Percentiles rank a stretch among this genome's conserved stretches.
Evolutionary conservation across 1,140 invertebrate species (phyloP).

Genomic region (Diploscapter pachys): DNA sequence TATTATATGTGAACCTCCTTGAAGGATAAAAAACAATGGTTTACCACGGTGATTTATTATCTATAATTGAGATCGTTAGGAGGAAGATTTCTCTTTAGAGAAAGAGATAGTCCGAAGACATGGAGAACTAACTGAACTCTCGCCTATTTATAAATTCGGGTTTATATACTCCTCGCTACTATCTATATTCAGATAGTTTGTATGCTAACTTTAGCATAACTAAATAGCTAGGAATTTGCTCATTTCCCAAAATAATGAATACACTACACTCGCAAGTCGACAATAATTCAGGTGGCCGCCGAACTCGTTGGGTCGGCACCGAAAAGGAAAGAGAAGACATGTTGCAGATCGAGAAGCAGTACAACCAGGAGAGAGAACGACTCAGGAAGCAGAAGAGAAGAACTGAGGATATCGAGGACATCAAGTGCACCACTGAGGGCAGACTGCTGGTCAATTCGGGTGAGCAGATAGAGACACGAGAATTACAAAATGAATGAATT

Average conservation of each 20-base stretch:
- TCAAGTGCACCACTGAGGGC: conserved; percentile 6
- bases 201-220: conserved; percentile 16
- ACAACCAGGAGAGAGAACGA: conserved; percentile 3
- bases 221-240: neutral
- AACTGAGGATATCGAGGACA: conserved; percentile 16
- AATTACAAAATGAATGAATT: too few species aligned
- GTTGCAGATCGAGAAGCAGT: conserved; percentile 13
- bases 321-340: conserved; percentile 10
- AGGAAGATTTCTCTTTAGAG: neutral
- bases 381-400: conserved; percentile 7
- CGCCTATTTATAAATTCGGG: neutral
- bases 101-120: conserved; percentile 4
- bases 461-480: neutral
- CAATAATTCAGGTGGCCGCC: conserved; percentile 3
- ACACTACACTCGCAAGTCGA: neutral
- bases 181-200: conserved; percentile 10
- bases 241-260: neutral
- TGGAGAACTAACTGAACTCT: neutral
- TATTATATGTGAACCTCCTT: neutral
- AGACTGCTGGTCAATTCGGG: conserved; percentile 16
- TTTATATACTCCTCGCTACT: neutral
- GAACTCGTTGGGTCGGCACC: conserved; percentile 12
- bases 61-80: too few species aligned
- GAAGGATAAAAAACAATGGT: too few species aligned
- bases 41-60: too few species aligned